Percentiles rank a stretch among this genome's conserved stretches.
Conservation (phyloP, 2,888 invertebrate genomes). For the Callyntrura sp. region DNA sequence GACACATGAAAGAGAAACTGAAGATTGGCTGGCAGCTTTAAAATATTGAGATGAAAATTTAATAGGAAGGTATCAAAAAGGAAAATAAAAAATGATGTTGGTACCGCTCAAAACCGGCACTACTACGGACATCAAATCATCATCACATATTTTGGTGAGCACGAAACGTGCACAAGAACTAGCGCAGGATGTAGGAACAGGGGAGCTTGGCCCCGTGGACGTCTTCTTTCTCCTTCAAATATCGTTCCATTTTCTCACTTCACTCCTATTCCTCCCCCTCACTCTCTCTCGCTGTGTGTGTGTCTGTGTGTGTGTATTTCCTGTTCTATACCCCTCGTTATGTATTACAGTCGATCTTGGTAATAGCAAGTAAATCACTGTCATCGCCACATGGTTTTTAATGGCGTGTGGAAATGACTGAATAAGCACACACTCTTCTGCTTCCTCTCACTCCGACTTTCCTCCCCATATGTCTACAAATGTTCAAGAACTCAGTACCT, state of each 20-base stretch:
- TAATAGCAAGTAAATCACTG: slow-evolving; percentile 75
- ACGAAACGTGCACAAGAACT: background rate
- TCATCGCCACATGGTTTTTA: slow-evolving; percentile 77
- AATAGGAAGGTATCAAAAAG: background rate
- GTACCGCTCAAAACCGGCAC: background rate
- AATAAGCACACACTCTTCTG: slow-evolving; percentile 70
- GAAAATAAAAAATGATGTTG: background rate
- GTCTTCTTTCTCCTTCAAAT: slow-evolving; percentile 25
- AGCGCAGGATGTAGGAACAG: background rate
- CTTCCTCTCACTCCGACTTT: slow-evolving; percentile 4
- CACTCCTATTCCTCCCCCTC: background rate
- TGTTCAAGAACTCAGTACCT: background rate
- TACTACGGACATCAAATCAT: slow-evolving; percentile 24
- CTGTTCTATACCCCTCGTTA: slow-evolving; percentile 33
- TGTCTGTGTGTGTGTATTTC: no score
- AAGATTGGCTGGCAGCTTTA: slow-evolving; percentile 3
- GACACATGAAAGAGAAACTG: background rate
- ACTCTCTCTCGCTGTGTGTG: no score
- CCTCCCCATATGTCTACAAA: background rate
- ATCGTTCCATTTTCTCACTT: slow-evolving; percentile 1
- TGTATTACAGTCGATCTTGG: slow-evolving; percentile 57
- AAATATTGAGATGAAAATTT: slow-evolving; percentile 8
- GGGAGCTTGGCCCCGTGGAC: slow-evolving; percentile 4
- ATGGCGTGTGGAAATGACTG: slow-evolving; percentile 79
- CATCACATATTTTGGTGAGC: slow-evolving; percentile 11